Evolutionary conservation across 2,888 invertebrate genomes (phyloP).

Genomic region (Drosophila seclusa): DNA sequence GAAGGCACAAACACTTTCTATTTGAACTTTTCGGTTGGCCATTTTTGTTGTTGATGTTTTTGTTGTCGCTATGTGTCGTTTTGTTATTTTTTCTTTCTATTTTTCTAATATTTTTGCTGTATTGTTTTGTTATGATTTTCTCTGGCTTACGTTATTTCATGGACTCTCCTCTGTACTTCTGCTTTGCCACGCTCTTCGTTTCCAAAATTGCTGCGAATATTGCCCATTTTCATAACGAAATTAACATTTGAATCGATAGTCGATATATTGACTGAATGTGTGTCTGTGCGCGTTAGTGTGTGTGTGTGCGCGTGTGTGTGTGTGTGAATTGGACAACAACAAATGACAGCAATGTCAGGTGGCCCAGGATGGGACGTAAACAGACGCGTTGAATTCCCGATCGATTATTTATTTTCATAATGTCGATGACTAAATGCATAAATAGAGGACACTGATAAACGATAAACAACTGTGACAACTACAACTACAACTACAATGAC

Average conservation of each 20-base stretch:
- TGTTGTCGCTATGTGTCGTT: slow-evolving; percentile 26
- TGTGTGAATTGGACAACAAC: slow-evolving; percentile 30
- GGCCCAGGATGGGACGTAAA: slow-evolving; percentile 48
- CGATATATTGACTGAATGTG: slow-evolving; percentile 47
- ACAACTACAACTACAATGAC: slow-evolving; percentile 28
- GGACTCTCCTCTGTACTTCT: slow-evolving; percentile 50
- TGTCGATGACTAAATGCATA: slow-evolving; percentile 39
- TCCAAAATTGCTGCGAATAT: slow-evolving; percentile 52
- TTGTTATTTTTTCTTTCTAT: slow-evolving; percentile 23
- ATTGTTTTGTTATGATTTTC: slow-evolving; percentile 59
- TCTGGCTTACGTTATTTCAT: slow-evolving; percentile 36
- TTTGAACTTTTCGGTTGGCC: slow-evolving; percentile 31
- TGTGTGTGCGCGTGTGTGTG: slow-evolving; percentile 4
- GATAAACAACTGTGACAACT: slow-evolving; percentile 40
- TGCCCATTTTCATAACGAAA: slow-evolving; percentile 66
- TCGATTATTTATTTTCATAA: slow-evolving; percentile 54
- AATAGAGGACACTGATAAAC: slow-evolving; percentile 43
- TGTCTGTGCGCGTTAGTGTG: neutral
- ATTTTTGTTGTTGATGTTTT: slow-evolving; percentile 35
- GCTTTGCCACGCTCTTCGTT: slow-evolving; percentile 43
- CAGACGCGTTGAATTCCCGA: slow-evolving; percentile 29
- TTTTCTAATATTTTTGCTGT: slow-evolving; percentile 5
- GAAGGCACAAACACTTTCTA: slow-evolving; percentile 55
- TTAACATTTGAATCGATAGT: slow-evolving; percentile 69
- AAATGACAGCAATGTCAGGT: slow-evolving; percentile 46